Evolutionary conservation across 2,888 invertebrate species (phyloP).

Genomic region (Nebria salina): DNA sequence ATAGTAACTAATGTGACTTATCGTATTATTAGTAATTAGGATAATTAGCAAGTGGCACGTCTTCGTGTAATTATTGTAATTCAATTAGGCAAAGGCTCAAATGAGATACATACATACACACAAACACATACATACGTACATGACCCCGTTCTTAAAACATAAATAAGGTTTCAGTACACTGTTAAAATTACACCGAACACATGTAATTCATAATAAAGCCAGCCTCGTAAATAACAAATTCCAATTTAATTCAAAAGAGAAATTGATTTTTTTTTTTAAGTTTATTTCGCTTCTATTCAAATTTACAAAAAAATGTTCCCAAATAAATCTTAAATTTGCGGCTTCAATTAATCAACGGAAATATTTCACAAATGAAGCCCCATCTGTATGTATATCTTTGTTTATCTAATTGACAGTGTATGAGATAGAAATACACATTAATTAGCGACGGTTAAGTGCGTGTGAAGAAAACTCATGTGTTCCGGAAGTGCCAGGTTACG

Average conservation of each 20-base stretch:
- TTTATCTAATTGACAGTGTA: constrained; percentile 21
- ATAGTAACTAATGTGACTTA: constrained; percentile 26
- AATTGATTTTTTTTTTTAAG: neutral
- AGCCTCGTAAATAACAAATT: neutral
- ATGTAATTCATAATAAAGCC: neutral
- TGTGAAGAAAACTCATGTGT: constrained; percentile 32
- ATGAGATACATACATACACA: constrained; percentile 30
- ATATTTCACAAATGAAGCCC: neutral
- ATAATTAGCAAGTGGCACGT: constrained; percentile 43
- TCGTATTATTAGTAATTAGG: constrained; percentile 39
- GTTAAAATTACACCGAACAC: neutral
- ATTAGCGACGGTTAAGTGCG: constrained; percentile 32
- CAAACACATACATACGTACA: neutral
- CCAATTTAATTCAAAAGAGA: neutral
- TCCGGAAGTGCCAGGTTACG: constrained; percentile 32
- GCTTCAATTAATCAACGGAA: neutral
- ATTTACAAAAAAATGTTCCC: neutral
- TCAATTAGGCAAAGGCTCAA: constrained; percentile 41
- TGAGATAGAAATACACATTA: constrained; percentile 21
- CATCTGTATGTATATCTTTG: neutral
- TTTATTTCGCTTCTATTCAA: neutral
- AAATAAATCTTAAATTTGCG: too few species aligned
- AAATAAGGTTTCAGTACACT: constrained; percentile 36
- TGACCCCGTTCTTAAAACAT: constrained; percentile 41
- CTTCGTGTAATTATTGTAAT: constrained; percentile 41